Conservation (phyloP, 1,140 invertebrate species). For the Cydia pomonella region DNA sequence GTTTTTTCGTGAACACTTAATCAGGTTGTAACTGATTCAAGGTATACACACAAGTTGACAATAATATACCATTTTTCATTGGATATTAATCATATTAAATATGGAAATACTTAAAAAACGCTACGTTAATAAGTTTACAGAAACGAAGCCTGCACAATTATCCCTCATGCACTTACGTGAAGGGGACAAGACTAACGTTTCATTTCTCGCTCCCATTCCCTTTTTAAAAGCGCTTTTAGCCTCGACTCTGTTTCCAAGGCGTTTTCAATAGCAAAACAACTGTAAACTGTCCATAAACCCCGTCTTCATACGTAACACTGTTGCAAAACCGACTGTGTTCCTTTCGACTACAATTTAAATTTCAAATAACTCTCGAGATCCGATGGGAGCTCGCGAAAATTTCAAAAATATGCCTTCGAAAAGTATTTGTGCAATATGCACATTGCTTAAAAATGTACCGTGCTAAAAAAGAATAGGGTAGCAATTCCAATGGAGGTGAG, state of each 20-base stretch:
- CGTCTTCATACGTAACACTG: not conserved
- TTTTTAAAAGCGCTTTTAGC: slow-evolving; percentile 45
- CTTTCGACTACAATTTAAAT: not conserved
- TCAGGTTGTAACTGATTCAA: too few relatives aligned
- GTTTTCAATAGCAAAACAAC: slow-evolving; percentile 47
- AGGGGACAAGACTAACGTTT: slow-evolving; percentile 35
- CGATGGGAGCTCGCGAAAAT: not conserved
- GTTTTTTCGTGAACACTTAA: too few relatives aligned
- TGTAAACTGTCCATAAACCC: not conserved
- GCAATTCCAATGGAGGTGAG: slow-evolving; percentile 5
- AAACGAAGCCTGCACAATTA: slow-evolving; percentile 7
- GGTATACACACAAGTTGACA: too few relatives aligned
- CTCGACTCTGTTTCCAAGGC: slow-evolving; percentile 40
- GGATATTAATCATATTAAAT: too few relatives aligned
- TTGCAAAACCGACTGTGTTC: not conserved
- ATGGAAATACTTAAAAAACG: not conserved
- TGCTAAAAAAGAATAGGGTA: slow-evolving; percentile 29
- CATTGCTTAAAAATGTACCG: slow-evolving; percentile 30
- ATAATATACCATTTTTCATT: too few relatives aligned
- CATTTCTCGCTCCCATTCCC: slow-evolving; percentile 48
- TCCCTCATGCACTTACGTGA: slow-evolving; percentile 19
- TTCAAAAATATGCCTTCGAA: not conserved
- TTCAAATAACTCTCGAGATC: not conserved
- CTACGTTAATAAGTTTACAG: not conserved
- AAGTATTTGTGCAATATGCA: slow-evolving; percentile 37